Percentiles rank a stretch among this genome's conserved stretches.
Evolutionary conservation across 2,888 invertebrate genomes (phyloP).

Genomic region (Drosophila anomalata): DNA sequence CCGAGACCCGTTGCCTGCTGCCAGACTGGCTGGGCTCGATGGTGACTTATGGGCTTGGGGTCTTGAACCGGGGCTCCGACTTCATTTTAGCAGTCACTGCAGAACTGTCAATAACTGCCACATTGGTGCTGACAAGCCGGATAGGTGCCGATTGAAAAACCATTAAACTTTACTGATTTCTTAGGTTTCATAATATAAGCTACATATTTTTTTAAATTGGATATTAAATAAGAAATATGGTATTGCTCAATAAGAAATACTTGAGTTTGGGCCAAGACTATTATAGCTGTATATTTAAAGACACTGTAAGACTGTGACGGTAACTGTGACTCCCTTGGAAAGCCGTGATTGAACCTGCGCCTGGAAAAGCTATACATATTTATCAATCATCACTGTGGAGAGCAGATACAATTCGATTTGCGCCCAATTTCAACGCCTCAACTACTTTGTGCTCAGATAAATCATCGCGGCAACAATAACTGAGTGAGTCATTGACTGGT

Average conservation of each 20-base stretch:
- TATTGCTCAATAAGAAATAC: no score
- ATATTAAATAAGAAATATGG: neutral
- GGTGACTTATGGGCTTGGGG: conserved; percentile 71
- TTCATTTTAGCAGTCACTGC: conserved; percentile 56
- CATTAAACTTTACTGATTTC: conserved; percentile 2
- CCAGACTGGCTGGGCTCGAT: conserved; percentile 47
- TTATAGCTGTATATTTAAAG: no score
- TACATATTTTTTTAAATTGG: neutral
- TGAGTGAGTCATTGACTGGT: conserved; percentile 68
- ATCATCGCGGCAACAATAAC: conserved; percentile 54
- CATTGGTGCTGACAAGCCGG: conserved; percentile 40
- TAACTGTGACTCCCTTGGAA: neutral
- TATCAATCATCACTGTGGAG: conserved; percentile 32
- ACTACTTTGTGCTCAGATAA: conserved; percentile 60
- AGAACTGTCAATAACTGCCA: conserved; percentile 45
- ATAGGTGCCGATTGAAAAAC: conserved; percentile 21
- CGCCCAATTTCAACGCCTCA: conserved; percentile 79
- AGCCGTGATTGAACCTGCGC: conserved; percentile 5
- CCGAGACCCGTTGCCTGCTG: conserved; percentile 37
- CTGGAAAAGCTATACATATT: neutral
- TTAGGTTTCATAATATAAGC: neutral
- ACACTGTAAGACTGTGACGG: neutral
- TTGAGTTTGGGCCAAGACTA: no score
- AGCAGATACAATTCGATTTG: conserved; percentile 69
- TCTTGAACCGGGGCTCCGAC: conserved; percentile 62